Percentiles rank a stretch among this genome's conserved stretches.
Conservation (phyloP, 2,888 invertebrate genomes). For the Ischnus inquisitorius region DNA sequence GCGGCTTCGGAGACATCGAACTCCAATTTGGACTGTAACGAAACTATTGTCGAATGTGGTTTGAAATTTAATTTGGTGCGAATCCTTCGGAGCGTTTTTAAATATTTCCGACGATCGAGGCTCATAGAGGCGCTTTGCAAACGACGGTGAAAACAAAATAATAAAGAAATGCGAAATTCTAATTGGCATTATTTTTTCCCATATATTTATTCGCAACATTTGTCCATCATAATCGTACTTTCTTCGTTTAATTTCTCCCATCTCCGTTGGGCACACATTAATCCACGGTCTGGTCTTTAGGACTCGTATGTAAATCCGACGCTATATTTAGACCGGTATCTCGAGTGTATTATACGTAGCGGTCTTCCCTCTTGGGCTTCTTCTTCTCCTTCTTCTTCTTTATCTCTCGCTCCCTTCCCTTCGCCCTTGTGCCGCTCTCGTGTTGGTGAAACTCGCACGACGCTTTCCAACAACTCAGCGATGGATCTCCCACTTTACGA, state of each 20-base stretch:
- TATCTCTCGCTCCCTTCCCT: slow-evolving; percentile 41
- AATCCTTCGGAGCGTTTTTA: too few species aligned
- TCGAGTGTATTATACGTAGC: slow-evolving; percentile 76
- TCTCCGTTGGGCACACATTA: slow-evolving; percentile 82
- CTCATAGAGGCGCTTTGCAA: too few species aligned
- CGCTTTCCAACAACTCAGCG: slow-evolving; percentile 66
- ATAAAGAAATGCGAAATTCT: too few species aligned
- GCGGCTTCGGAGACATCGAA: too few species aligned
- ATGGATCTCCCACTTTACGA: slow-evolving; percentile 60
- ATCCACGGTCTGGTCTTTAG: slow-evolving; percentile 84
- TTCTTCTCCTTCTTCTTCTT: too few species aligned
- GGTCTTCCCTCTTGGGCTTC: slow-evolving; percentile 67
- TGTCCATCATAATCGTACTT: slow-evolving; percentile 23
- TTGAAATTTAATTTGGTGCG: too few species aligned
- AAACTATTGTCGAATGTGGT: too few species aligned
- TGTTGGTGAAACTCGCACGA: slow-evolving; percentile 61
- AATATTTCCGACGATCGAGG: too few species aligned
- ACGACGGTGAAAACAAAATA: too few species aligned
- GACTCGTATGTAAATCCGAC: slow-evolving; percentile 84
- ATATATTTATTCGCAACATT: slow-evolving; percentile 19
- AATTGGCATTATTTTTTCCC: too few species aligned
- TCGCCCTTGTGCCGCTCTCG: slow-evolving; percentile 62
- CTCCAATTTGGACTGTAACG: too few species aligned
- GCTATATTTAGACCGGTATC: slow-evolving; percentile 85
- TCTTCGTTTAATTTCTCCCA: slow-evolving; percentile 56